These are phyloP conservation scores for Lycocerus yunnanus DNA, from an alignment of 2,888 invertebrate species.

Conservation along the genomic window DNA sequence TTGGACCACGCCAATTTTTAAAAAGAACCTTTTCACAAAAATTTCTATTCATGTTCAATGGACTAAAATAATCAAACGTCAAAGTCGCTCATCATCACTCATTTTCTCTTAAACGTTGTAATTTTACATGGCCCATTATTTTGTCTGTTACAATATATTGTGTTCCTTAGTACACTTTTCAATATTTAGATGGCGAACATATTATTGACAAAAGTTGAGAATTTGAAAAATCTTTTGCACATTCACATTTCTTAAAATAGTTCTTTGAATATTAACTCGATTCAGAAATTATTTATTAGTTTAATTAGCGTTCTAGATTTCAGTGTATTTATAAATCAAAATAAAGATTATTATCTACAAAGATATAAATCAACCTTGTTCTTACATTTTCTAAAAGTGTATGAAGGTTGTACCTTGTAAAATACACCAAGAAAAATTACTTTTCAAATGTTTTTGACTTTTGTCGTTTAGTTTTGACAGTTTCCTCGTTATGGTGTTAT, in stretches of 20 bases:
- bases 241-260: background rate
- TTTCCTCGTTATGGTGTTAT: background rate
- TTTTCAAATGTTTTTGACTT: background rate
- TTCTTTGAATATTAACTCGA: background rate
- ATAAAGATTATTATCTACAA: background rate
- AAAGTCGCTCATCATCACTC: conserved; percentile 48
- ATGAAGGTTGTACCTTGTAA: background rate
- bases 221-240: background rate
- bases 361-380: background rate
- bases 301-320: background rate
- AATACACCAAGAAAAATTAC: background rate
- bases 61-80: conserved; percentile 51
- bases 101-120: conserved; percentile 34
- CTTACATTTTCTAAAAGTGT: background rate
- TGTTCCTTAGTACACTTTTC: background rate
- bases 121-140: conserved; percentile 25
- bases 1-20: conserved; percentile 45
- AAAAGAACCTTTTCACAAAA: conserved; percentile 42
- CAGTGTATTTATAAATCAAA: background rate
- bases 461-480: background rate
- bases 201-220: background rate
- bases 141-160: background rate
- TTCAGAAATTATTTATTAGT: background rate
- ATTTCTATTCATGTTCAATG: conserved; percentile 45
- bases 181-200: background rate